Base-by-base conservation (phyloP, 2,113 vertebrate species). In the Megaceryle maxima region DNA sequence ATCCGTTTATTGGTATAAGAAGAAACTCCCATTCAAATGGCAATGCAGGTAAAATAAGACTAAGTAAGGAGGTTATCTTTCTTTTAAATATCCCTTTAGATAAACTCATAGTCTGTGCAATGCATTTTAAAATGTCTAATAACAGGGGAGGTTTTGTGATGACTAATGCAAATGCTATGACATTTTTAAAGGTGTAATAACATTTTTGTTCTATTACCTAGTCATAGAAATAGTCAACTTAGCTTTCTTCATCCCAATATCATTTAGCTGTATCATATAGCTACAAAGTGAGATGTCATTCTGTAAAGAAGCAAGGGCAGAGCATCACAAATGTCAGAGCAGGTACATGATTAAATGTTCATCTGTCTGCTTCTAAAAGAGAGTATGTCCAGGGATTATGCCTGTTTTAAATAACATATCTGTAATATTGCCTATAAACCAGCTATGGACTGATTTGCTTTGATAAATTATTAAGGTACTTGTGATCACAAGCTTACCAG, bases 181-280 rank as follows among this genome's bases (percentile, higher is more conserved):
- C 75, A 92, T 86, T 95, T 95, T 82, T 74, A 83, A 96, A 84
- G 73, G 59, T 28, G 16, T 76, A 74, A 76, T 69, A 84, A 78
- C 81, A 17, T 59, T 86, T 87, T 85, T 81, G 26, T 87, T 94
- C 75, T 79, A 55, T 83, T 82, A 79, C 44, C 57, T 62, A 87
- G 48, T 66, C 86, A 94, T 59, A 83, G 29, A 83, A 88, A 81
- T 53, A 92, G 28, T 94, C 79, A 82, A 76, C 55, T 88, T 92
- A 66, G 72, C 55, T 60, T 94, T 92, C 68, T 75, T 92, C 88
- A 90, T 37, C 57, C 41, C 80, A 28, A 25, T 78, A 44, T 60
- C 73, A 64, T 68, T 77, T 56, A 64, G 43, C 67, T 79, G 51
- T 60, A 60, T n/a, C 48, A 35, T 53, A 85, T 83, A 88, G 74